Conservation (phyloP, 1,140 invertebrate species). For the Probaryconus sp. region DNA sequence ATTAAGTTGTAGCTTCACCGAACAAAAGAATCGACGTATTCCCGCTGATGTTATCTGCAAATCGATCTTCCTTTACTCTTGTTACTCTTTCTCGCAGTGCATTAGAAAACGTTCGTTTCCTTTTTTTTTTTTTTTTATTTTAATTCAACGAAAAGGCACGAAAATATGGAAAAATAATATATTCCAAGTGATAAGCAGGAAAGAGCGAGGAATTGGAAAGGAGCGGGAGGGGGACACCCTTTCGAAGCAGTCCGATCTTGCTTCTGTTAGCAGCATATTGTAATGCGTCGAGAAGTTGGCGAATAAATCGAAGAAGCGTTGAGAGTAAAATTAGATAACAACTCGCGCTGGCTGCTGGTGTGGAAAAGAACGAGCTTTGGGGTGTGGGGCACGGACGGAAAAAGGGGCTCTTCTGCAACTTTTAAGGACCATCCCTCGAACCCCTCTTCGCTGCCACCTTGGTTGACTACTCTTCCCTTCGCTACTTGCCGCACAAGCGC, state of each 20-base stretch:
- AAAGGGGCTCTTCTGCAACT: slow-evolving; percentile 74
- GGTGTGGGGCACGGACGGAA: slow-evolving; percentile 52
- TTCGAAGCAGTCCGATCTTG: slow-evolving; percentile 64
- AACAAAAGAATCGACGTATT: not conserved
- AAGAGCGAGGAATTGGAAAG: slow-evolving; percentile 55
- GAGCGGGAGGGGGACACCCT: slow-evolving; percentile 56
- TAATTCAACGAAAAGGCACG: slow-evolving; percentile 33
- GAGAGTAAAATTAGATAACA: slow-evolving; percentile 79
- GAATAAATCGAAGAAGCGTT: slow-evolving; percentile 79
- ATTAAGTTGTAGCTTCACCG: slow-evolving; percentile 17
- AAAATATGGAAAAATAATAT: slow-evolving; percentile 57
- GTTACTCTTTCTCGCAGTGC: not conserved
- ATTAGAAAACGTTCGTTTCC: not conserved
- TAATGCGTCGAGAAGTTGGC: slow-evolving; percentile 78
- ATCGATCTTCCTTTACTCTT: too few relatives aligned
- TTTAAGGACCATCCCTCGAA: slow-evolving; percentile 77
- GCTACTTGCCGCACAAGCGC: slow-evolving; percentile 37
- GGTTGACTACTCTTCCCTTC: slow-evolving; percentile 37
- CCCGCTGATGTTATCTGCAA: not conserved
- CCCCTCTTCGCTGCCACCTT: slow-evolving; percentile 59
- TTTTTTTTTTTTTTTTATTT: not conserved
- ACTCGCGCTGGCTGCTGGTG: slow-evolving; percentile 70
- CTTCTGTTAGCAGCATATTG: slow-evolving; percentile 77
- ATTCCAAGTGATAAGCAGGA: slow-evolving; percentile 41
- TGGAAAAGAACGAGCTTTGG: slow-evolving; percentile 49